Evolutionary conservation across 2,113 vertebrate species (phyloP), one percentile per base, ranked within the genome.

Genomic region (Motacilla tschutschensis): DNA sequence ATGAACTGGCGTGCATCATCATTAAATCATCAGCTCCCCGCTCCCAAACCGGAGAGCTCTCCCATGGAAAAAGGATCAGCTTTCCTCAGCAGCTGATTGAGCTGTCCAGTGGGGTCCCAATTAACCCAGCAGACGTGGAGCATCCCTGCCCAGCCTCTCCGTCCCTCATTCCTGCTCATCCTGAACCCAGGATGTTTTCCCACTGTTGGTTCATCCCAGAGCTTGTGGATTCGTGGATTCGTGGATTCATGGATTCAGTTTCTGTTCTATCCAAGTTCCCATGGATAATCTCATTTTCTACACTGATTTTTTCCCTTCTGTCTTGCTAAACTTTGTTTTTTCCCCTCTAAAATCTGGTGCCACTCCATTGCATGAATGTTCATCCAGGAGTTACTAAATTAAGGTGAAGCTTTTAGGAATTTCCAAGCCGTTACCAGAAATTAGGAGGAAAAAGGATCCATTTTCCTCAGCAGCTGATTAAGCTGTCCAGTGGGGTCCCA

Each of bases 1-100:
- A 97, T 99, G 98, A 98, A 96, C 97, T 98, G 96, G 97, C 96
- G 82, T 90, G 97, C 95, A 83, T 98, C 98, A 99, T 99, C 96
- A 99, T 99, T 99, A 99, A 99, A 99, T 99, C 95, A 99, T 99
- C 96, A 97, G 92, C 91, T 91, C 96, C 96, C 95, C 85, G 65
- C 76, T 95, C 90, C n/a, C 3, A 98, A 98, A 98, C 94, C 91
- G 95, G 98, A 98, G 96, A 97, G 87, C 75, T 87, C 64, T 92
- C 78, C 94, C 79, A 71, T 87, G 93, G 94, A 95, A 95, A 95
- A 95, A 91, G 92, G 95, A 96, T 98, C 94, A 6, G 36, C 21
- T 69, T 69, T 53, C 66, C 48, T 40, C 1, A 10, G 3, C 10
- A 29, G 46, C 64, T 66, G 4, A 24, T 51, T 24, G 6, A 24